Evolutionary conservation across 2,113 vertebrate species (phyloP).

Genomic region (Calyptomena viridis): DNA sequence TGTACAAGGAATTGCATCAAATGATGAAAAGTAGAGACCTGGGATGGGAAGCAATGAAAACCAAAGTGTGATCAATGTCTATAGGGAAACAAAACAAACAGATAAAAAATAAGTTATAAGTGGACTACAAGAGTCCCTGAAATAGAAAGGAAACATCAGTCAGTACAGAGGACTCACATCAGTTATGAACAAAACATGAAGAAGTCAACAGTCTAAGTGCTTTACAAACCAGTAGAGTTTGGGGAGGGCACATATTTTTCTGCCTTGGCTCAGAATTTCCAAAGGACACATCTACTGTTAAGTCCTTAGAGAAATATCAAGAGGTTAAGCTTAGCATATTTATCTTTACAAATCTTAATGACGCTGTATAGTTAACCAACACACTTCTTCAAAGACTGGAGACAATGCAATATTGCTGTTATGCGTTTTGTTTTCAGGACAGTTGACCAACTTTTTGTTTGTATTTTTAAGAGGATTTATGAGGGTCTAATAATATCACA

Average conservation of each 20-base stretch:
- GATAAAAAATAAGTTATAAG: not conserved
- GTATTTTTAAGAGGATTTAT: not conserved
- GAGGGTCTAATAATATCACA: not conserved
- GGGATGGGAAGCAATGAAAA: not conserved
- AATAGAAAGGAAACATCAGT: accelerated
- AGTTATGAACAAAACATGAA: not conserved
- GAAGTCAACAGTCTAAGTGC: not conserved
- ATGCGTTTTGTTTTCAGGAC: not conserved
- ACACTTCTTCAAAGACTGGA: not conserved
- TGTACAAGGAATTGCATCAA: not conserved
- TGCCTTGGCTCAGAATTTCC: not conserved
- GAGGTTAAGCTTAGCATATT: not conserved
- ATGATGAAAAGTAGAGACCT: not conserved
- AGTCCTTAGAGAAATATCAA: not conserved
- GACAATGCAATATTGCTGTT: not conserved
- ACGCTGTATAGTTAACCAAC: not conserved
- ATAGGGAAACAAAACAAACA: not conserved
- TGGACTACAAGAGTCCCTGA: not conserved
- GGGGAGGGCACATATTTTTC: not conserved
- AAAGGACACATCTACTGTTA: not conserved
- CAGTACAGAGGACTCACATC: not conserved
- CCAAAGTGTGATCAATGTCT: not conserved
- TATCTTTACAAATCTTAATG: not conserved
- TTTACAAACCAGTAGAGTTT: not conserved
- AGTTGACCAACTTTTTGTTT: not conserved